Base-by-base conservation (phyloP, 2,888 invertebrate genomes). In the Meteorus cinctellus region DNA sequence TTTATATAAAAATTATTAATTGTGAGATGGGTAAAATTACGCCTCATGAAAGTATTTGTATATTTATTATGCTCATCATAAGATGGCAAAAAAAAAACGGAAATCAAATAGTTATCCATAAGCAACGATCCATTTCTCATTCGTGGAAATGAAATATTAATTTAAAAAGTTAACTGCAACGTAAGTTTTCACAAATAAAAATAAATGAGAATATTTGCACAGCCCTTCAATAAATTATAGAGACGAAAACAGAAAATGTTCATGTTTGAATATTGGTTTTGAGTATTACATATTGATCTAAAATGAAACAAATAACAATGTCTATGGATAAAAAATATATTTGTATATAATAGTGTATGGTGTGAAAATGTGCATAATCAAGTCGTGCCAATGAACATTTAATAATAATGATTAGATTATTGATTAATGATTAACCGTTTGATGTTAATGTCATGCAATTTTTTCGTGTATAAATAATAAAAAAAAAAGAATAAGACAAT, bases 381-480 rank as follows among this genome's bases (percentile, higher is more conserved):
- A 34, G 41, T 19, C 29, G n/a, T 60, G 36, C 60, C 29, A 60
- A 16, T 27, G 31, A 60, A 70, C 14, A 70, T 8, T 34, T 59
- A 55, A 51, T 36, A 59, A 70, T 36, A 36, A 31, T 77, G 76
- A 69, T 72, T 63, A 69, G 72, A 74, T 66, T 66, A 78, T 77
- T 79, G 77, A 78, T 74, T 77, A 72, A 72, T 73, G 71, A 78
- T 72, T 75, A 76, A 79, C 78, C 72, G 66, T 78, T 83, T 78
- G 79, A 82, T 80, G 80, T 82, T 74, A 77, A 81, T 81, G 81
- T 84, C 79, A 76, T 41, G 8, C 12, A 12, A 12, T 79, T 76
- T 77, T 70, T 67, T 51, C 31, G 77, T 77, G 69, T 55, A 77
- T 63, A 72, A 16, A 63, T 72, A 51, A 60, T 45, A 48, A 65